Percentiles rank a stretch among this genome's conserved stretches.
These are phyloP conservation scores for Protomyctophum bolini DNA, from an alignment of 2,113 vertebrate species.

Conservation along the genomic window DNA sequence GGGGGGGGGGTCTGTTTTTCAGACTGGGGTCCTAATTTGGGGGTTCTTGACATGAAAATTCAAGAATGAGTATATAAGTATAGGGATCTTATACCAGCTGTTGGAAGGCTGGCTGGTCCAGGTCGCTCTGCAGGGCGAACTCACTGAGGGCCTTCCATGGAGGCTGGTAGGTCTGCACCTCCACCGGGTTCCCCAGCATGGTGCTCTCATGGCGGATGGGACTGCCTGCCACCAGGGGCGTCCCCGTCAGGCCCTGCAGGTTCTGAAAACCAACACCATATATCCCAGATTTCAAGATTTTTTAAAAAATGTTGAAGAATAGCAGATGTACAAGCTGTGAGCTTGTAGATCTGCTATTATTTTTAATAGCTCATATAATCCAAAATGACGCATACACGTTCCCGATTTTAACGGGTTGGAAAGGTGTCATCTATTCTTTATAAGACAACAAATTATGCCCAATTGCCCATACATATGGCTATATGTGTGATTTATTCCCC, in stretches of 20 bases:
- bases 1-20: no score
- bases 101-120: slow-evolving; percentile 91
- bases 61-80: no score
- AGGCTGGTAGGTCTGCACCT: slow-evolving; percentile 93
- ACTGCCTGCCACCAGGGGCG: slow-evolving; percentile 88
- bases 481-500: background rate
- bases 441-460: background rate
- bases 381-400: no score
- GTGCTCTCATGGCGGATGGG: slow-evolving; percentile 89
- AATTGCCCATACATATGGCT: background rate
- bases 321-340: no score
- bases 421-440: no score
- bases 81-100: slow-evolving; percentile 81
- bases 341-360: no score
- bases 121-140: slow-evolving; percentile 90
- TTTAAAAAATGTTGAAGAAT: no score
- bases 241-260: slow-evolving; percentile 91
- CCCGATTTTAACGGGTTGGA: no score
- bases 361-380: no score
- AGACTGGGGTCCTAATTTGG: no score
- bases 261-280: slow-evolving; percentile 68
- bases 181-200: slow-evolving; percentile 87
- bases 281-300: no score
- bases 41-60: slow-evolving; percentile 36
- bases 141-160: slow-evolving; percentile 95